phyloP scores from a whole-genome alignment of 2,888 invertebrate species.

The Lasioglossum lativentre region DNA sequence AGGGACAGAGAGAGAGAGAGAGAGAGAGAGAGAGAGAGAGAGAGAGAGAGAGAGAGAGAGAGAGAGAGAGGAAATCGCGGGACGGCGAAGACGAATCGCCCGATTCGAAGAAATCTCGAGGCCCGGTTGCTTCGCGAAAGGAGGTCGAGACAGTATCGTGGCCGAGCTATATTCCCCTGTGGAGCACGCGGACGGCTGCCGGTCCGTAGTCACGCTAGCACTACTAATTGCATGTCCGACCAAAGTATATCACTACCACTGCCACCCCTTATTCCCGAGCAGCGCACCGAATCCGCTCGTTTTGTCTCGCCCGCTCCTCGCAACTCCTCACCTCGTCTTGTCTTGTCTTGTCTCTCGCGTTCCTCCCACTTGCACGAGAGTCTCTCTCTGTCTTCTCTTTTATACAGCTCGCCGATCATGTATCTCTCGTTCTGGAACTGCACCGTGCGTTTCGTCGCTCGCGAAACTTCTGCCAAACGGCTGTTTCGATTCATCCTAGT shows the following conservation, averaged over 20 bases:
- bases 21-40: not conserved
- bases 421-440: not conserved
- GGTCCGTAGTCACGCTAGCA: constrained; percentile 78
- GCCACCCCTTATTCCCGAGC: constrained; percentile 64
- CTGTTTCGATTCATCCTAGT: constrained; percentile 5
- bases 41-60: not conserved
- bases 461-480: not conserved
- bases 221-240: constrained; percentile 82
- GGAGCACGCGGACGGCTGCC: constrained; percentile 60
- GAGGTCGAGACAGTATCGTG: constrained; percentile 68
- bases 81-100: constrained; percentile 43
- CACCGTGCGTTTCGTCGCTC: constrained; percentile 7
- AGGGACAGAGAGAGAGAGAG: not conserved
- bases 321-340: constrained; percentile 45
- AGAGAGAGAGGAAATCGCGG: not conserved
- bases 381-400: not conserved
- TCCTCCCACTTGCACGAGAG: no score
- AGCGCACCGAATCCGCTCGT: constrained; percentile 64
- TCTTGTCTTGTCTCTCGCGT: not conserved
- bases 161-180: constrained; percentile 43
- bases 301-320: constrained; percentile 43
- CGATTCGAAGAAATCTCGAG: constrained; percentile 51
- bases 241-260: constrained; percentile 79
- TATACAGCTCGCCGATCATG: not conserved
- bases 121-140: constrained; percentile 38